Conservation (phyloP, 2,888 invertebrate species). For the Tubulanus polymorphus region DNA sequence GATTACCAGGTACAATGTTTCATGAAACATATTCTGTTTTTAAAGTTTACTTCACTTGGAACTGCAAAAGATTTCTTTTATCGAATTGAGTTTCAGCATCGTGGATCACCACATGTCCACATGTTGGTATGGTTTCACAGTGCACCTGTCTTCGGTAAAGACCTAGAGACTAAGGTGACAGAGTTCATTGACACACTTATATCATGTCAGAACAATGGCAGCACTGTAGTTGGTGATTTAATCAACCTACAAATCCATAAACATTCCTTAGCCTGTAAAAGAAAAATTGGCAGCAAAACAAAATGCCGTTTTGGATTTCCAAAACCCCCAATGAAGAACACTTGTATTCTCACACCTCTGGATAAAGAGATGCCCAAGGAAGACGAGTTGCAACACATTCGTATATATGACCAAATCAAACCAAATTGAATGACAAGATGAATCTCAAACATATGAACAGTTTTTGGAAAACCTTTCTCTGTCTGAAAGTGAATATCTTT, state of each 20-base stretch:
- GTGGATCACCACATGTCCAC: slow-evolving; percentile 9
- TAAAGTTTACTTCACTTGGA: slow-evolving; percentile 4
- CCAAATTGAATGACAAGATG: neutral
- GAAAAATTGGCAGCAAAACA: neutral
- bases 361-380: neutral
- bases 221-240: neutral
- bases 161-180: neutral
- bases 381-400: too few relatives aligned
- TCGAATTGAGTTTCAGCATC: slow-evolving; percentile 7
- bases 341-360: neutral
- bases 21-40: slow-evolving; percentile 1
- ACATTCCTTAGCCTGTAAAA: slow-evolving; percentile 5
- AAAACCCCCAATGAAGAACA: neutral
- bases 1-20: slow-evolving; percentile 6
- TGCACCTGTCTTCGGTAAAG: neutral
- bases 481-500: slow-evolving; percentile 9
- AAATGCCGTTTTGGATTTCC: neutral
- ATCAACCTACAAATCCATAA: neutral
- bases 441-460: neutral
- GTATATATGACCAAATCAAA: too few relatives aligned
- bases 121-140: slow-evolving; percentile 7
- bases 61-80: slow-evolving; percentile 2
- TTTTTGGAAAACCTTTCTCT: neutral
- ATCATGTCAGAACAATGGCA: neutral
- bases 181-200: slow-evolving; percentile 2